These are phyloP conservation scores for Tetramorium bicarinatum DNA, from an alignment of 2,888 invertebrate genomes.

Conservation along the genomic window DNA sequence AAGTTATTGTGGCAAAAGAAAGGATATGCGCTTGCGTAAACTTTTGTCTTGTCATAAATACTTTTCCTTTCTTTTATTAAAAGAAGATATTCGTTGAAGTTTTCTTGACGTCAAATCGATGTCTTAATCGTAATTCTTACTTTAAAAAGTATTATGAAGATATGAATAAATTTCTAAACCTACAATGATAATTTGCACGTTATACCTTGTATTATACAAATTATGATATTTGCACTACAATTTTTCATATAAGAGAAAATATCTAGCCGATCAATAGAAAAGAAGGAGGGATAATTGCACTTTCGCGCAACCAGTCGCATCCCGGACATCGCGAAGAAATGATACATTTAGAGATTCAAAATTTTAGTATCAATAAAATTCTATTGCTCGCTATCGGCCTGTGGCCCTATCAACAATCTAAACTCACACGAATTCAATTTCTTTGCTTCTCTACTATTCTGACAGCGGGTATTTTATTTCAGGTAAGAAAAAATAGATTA, in stretches of 20 bases:
- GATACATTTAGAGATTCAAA: neutral
- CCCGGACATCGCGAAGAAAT: neutral
- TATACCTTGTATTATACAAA: neutral
- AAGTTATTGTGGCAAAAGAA: neutral
- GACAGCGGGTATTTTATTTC: neutral
- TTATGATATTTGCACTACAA: neutral
- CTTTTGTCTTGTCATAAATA: neutral
- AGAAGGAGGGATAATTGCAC: neutral
- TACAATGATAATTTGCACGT: neutral
- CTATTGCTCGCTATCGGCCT: neutral
- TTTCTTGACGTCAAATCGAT: neutral
- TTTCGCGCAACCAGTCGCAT: neutral
- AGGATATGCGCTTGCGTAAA: neutral
- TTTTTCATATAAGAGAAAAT: neutral
- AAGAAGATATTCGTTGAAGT: neutral
- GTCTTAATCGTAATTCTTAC: neutral
- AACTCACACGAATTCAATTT: neutral
- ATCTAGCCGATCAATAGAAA: neutral
- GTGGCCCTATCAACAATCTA: conserved; percentile 20
- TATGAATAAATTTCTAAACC: neutral
- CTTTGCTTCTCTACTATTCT: neutral
- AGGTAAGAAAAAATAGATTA: neutral
- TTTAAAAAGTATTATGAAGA: neutral
- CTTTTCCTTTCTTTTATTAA: neutral
- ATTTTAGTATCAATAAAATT: conserved; percentile 1